Evolutionary conservation across 2,888 invertebrate genomes (phyloP), one percentile per base, ranked within the genome.

Genomic region (Cremastinae sp.): DNA sequence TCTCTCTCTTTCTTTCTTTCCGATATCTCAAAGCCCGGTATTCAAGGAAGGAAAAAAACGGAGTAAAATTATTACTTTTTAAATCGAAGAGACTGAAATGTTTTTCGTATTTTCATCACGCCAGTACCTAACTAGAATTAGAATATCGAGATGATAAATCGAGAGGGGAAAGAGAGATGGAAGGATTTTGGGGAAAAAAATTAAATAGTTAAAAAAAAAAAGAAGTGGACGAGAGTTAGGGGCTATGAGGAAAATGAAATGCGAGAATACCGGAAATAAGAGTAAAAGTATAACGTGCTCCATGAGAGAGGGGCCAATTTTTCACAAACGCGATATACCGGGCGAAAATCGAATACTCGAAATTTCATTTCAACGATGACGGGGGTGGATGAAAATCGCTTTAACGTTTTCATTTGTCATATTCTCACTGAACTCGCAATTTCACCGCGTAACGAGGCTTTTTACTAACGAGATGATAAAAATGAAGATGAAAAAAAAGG

Each of bases 81-180:
- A 28, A 78, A 81, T 79, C 74, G 72, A 80, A 79, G 80, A 81
- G 83, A 82, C 82, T 81, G 82, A 82, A 28, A 80, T 78, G 84
- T 82, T 83, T 83, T 74, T 83, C 79, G 81, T 80, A 79, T 74
- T 74, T 76, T 78, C 76, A 75, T 78, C 72, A 78, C 78, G 80
- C 71, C 78, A 78, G 71, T 78, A 80, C 78, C 65, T 82, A 71
- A 81, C 59, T 82, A 78, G 80, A 71, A 70, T 78, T 71, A 74
- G 68, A 28, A 73, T 64, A 77, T 74, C 64, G 69, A 14, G 66
- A 47, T 12, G 9, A 35, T 56, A 45, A 47, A 28, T 43, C 55
- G 49, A 71, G 51, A 73, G 62, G 74, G 49, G 45, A 58, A 49
- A 49, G 56, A 47, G 49, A 74, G 47, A 69, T 56, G 74, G 47